Evolutionary conservation across 1,140 invertebrate species (phyloP).

Genomic region (Pogonomyrmex barbatus): DNA sequence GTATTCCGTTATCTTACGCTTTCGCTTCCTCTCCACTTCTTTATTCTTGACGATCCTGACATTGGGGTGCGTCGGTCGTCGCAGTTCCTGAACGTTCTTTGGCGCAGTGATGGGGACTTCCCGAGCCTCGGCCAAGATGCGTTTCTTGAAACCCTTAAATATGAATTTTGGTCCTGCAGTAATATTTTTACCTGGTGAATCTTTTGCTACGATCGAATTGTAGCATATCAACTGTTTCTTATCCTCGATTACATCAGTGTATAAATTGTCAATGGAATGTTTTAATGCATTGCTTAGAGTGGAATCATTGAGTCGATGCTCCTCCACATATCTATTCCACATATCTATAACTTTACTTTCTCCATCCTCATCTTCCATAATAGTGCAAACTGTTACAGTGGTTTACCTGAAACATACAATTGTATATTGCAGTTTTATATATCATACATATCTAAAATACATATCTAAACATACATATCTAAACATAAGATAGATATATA

Average conservation of each 20-base stretch:
- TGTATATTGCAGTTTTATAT: neutral
- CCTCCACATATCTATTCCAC: conserved; percentile 77
- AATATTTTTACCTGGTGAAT: conserved; percentile 61
- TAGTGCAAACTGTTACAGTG: conserved; percentile 68
- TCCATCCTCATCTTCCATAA: conserved; percentile 86
- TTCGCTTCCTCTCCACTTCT: conserved; percentile 76
- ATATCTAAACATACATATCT: conserved; percentile 41
- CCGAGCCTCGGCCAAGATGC: conserved; percentile 79
- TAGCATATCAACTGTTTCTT: conserved; percentile 77
- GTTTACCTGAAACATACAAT: conserved; percentile 66
- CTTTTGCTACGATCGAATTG: conserved; percentile 66
- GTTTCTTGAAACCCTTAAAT: conserved; percentile 83
- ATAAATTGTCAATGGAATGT: conserved; percentile 75
- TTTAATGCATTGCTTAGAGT: conserved; percentile 75
- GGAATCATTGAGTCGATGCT: conserved; percentile 77
- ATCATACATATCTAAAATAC: conserved; percentile 34
- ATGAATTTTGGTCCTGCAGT: conserved; percentile 71
- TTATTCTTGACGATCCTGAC: conserved; percentile 69
- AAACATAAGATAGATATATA: neutral
- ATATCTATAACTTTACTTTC: conserved; percentile 81
- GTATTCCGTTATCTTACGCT: conserved; percentile 87
- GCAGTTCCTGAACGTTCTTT: conserved; percentile 59
- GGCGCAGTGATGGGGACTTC: conserved; percentile 70
- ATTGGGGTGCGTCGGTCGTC: conserved; percentile 55
- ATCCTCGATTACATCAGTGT: conserved; percentile 76